These are phyloP conservation scores for Platysteira castanea DNA, from an alignment of 2,113 vertebrate species.

Conservation along the genomic window DNA sequence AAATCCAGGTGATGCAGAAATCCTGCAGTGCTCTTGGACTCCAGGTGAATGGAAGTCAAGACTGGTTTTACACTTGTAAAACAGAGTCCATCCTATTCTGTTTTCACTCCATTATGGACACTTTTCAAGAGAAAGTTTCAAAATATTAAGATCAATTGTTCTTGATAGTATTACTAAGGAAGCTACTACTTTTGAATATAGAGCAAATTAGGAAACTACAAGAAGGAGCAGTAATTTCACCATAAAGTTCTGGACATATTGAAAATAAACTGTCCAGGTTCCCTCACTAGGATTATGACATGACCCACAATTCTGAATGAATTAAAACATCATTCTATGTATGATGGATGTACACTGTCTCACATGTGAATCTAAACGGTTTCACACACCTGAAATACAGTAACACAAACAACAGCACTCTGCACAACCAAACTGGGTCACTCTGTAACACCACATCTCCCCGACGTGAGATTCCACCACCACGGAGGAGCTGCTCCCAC, in stretches of 20 bases:
- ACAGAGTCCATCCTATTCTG: neutral
- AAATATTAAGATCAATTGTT: neutral
- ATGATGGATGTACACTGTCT: neutral
- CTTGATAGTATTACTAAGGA: neutral
- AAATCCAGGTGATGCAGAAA: neutral
- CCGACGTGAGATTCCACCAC: accelerated
- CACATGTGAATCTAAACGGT: neutral
- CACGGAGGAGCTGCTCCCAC: neutral
- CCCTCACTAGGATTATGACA: neutral
- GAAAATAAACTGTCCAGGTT: neutral
- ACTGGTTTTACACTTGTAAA: neutral
- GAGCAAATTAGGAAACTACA: neutral
- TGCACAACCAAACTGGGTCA: accelerated
- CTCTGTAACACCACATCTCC: accelerated
- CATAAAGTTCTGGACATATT: accelerated
- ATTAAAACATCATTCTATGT: neutral
- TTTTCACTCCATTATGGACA: neutral
- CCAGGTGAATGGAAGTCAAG: neutral
- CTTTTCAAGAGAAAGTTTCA: neutral
- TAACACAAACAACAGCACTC: accelerated
- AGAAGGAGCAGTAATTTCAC: neutral
- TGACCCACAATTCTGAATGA: neutral
- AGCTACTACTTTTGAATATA: neutral
- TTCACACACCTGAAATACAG: neutral
- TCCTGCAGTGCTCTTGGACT: neutral